Conservation (phyloP, 2,888 invertebrate genomes). For the Melinaea marsaeus region DNA sequence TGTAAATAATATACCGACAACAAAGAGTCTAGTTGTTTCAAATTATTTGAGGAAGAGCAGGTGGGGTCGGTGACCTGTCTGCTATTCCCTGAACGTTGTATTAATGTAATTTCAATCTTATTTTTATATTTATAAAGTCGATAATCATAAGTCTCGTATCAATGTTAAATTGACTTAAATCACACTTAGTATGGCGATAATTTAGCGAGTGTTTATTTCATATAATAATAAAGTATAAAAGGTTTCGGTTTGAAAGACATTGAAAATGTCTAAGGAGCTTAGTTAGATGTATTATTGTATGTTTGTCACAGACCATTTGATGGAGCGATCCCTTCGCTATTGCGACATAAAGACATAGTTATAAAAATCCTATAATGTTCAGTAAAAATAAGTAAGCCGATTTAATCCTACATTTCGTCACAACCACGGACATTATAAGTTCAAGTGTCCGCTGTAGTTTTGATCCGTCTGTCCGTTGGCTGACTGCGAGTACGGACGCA, state of each 20-base stretch:
- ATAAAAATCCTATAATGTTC: too few relatives aligned
- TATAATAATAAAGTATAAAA: neutral
- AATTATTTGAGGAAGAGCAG: constrained; percentile 29
- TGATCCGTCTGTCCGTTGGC: constrained; percentile 25
- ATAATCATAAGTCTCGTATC: neutral
- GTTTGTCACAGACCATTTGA: too few relatives aligned
- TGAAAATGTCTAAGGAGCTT: neutral
- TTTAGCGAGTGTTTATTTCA: constrained; percentile 3
- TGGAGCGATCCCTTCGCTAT: too few relatives aligned
- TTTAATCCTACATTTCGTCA: neutral
- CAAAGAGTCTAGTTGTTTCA: constrained; percentile 35
- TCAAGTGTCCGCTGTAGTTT: constrained; percentile 26
- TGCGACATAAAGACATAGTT: too few relatives aligned
- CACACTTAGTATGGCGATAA: constrained; percentile 6
- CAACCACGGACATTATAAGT: constrained; percentile 7
- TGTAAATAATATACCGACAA: constrained; percentile 33
- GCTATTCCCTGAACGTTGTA: neutral
- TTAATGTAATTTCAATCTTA: neutral
- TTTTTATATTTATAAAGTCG: neutral
- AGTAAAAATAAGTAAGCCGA: too few relatives aligned
- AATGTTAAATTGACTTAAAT: constrained; percentile 5
- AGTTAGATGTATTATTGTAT: neutral
- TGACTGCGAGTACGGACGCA: constrained; percentile 17
- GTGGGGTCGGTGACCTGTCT: constrained; percentile 13
- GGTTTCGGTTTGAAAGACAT: neutral